phyloP scores from a whole-genome alignment of 2,888 invertebrate genomes.

The Drosophila subsilvestris region DNA sequence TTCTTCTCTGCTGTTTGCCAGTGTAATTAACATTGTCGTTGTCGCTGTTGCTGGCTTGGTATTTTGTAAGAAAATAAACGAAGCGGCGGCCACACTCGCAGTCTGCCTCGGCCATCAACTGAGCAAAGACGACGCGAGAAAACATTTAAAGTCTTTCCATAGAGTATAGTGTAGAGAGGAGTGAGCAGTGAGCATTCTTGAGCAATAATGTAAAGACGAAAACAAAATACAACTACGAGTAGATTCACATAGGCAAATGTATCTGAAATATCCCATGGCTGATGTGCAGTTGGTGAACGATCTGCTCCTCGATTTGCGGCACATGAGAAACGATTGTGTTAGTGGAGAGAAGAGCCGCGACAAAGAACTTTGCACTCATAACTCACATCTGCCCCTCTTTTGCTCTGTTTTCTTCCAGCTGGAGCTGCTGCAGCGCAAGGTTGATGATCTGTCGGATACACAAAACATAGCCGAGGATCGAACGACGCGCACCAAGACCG shows the following conservation, averaged over 20 bases:
- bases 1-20: conserved; percentile 42
- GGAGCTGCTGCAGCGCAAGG: conserved; percentile 95
- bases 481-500: conserved; percentile 94
- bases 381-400: conserved; percentile 21
- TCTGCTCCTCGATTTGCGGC: conserved; percentile 82
- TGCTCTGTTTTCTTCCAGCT: conserved; percentile 86
- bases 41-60: conserved; percentile 21
- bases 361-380: conserved; percentile 7
- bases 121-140: conserved; percentile 62
- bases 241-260: conserved; percentile 75
- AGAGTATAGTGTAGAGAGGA: conserved; percentile 19
- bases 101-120: conserved; percentile 65
- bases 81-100: conserved; percentile 46
- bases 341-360: conserved; percentile 61
- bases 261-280: conserved; percentile 83
- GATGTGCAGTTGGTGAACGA: conserved; percentile 81
- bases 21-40: conserved; percentile 67
- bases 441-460: conserved; percentile 94
- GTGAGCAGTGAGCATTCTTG: conserved; percentile 10
- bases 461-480: conserved; percentile 94
- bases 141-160: conserved; percentile 49
- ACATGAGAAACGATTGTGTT: conserved; percentile 83
- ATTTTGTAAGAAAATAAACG: conserved; percentile 48
- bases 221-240: conserved; percentile 4
- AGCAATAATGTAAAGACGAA: conserved; percentile 52